Percentiles rank a stretch among this genome's conserved stretches.
These are phyloP conservation scores for Brachirus orientalis DNA, from an alignment of 2,113 vertebrate genomes.

Conservation along the genomic window DNA sequence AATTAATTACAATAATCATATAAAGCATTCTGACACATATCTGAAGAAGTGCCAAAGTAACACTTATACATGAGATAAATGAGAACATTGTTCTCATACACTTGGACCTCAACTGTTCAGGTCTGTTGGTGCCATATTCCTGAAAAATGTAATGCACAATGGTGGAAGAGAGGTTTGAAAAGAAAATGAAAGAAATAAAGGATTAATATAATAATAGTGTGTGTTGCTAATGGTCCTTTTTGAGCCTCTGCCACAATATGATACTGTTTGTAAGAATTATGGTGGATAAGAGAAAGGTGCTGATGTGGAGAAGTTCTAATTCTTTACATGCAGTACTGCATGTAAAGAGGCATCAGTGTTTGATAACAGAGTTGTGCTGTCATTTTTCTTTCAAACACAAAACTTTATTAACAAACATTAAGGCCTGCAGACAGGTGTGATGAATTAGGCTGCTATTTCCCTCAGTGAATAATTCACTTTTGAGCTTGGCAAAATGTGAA, in stretches of 20 bases:
- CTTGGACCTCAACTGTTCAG: neutral
- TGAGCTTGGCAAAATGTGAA: conserved; percentile 12
- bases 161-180: conserved; percentile 16
- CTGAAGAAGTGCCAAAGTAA: no score
- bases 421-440: conserved; percentile 15
- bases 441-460: conserved; percentile 19
- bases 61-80: no score
- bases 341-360: neutral
- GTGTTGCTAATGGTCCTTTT: conserved; percentile 54
- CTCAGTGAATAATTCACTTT: conserved; percentile 17
- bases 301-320: no score
- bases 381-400: conserved; percentile 8
- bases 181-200: conserved; percentile 31
- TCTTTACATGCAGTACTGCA: conserved; percentile 1
- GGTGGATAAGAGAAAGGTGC: conserved; percentile 39
- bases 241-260: conserved; percentile 46
- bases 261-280: conserved; percentile 41
- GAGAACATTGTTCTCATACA: conserved; percentile 8
- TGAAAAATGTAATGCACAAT: conserved; percentile 29
- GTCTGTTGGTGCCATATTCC: no score
- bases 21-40: no score
- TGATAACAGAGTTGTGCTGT: conserved; percentile 15
- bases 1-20: neutral
- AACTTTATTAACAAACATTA: conserved; percentile 27
- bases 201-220: conserved; percentile 62